Percentiles rank a stretch among this genome's conserved stretches.
phyloP scores from a whole-genome alignment of 2,888 invertebrate genomes.

The Geophilus truncorum region DNA sequence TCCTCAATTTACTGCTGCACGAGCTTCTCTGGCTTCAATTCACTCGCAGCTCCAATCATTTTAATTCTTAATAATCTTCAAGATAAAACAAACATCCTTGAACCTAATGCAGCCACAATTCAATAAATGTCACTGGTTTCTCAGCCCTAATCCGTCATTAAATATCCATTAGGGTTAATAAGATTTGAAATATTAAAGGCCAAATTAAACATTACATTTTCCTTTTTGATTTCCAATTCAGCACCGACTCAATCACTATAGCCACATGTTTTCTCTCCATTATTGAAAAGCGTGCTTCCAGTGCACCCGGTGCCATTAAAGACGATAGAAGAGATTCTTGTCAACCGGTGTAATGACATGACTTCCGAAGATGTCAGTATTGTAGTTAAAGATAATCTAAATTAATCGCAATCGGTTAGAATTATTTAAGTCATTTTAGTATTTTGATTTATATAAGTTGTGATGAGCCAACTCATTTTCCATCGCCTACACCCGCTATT shows the following conservation, averaged over 20 bases:
- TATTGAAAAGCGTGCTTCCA: no score
- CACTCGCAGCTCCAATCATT: not conserved
- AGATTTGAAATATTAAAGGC: not conserved
- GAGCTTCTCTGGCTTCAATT: not conserved
- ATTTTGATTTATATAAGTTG: no score
- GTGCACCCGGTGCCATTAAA: no score
- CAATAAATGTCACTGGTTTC: not conserved
- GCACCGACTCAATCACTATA: not conserved
- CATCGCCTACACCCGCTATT: no score
- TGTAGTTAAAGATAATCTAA: no score
- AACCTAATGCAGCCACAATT: not conserved
- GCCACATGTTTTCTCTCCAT: not conserved
- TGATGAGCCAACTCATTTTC: no score
- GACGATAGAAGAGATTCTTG: no score
- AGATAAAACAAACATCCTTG: not conserved
- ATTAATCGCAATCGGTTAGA: no score
- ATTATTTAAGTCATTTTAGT: no score
- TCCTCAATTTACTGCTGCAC: not conserved
- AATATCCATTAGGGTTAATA: not conserved
- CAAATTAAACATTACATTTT: not conserved
- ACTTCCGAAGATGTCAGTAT: no score
- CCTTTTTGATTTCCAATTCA: not conserved
- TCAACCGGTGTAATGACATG: no score
- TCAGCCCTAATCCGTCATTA: not conserved
- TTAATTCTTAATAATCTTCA: not conserved